A percentile compares a stretch with the other conserved stretches of the same genome.
Evolutionary conservation across 2,113 vertebrate species (phyloP).

Genomic region (Hiodon alosoides): DNA sequence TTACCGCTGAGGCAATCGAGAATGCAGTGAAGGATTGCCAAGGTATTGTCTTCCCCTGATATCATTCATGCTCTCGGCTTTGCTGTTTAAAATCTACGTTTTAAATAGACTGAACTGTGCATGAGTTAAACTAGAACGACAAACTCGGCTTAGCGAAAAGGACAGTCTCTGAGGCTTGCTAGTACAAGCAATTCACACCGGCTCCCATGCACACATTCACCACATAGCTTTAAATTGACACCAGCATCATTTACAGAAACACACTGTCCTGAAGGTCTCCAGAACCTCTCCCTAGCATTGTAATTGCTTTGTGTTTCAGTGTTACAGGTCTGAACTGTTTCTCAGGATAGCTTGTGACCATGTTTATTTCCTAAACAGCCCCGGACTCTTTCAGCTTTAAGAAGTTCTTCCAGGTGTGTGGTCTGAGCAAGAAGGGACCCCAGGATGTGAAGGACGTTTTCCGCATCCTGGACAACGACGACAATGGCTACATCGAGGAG

Average conservation of each 20-base stretch:
- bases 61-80: conserved; percentile 39
- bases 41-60: conserved; percentile 69
- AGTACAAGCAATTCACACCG: too few relatives aligned
- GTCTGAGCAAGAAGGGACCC: conserved; percentile 80
- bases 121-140: not conserved
- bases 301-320: too few relatives aligned
- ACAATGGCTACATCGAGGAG: conserved; percentile 86
- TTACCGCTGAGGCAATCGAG: conserved; percentile 84
- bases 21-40: conserved; percentile 91
- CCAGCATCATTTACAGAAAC: too few relatives aligned
- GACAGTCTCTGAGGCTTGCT: too few relatives aligned
- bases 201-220: too few relatives aligned
- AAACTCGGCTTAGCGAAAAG: too few relatives aligned
- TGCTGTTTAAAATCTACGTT: conserved; percentile 5
- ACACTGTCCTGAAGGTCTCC: too few relatives aligned
- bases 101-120: not conserved
- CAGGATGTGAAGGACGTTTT: conserved; percentile 86
- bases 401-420: conserved; percentile 91
- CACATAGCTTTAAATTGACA: too few relatives aligned
- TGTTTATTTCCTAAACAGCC: conserved; percentile 58
- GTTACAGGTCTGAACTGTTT: too few relatives aligned
- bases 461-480: conserved; percentile 80
- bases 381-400: conserved; percentile 87
- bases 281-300: too few relatives aligned
- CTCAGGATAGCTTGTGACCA: not conserved